phyloP scores from a whole-genome alignment of 2,797 vertebrate genomes.

The Pseudomugil gertrudae region DNA sequence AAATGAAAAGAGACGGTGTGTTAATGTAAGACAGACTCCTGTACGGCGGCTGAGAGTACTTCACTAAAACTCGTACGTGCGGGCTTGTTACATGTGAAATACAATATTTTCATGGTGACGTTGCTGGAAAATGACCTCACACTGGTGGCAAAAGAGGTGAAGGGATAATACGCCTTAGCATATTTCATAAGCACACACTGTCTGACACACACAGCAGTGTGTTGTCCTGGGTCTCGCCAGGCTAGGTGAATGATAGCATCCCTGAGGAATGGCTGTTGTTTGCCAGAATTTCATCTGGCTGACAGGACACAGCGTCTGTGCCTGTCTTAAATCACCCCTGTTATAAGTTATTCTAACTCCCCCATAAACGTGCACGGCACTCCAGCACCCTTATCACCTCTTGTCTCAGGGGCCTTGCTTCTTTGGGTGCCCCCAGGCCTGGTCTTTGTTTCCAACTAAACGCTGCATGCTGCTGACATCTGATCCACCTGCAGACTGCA shows the following conservation, averaged over 20 bases:
- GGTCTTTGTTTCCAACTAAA: conserved; percentile 64
- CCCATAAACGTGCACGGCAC: not conserved
- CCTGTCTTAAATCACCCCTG: conserved; percentile 55
- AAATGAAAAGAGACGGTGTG: conserved; percentile 24
- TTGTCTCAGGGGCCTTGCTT: conserved; percentile 25
- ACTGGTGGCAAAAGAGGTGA: not conserved
- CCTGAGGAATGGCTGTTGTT: conserved; percentile 58
- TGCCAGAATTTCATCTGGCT: conserved; percentile 45
- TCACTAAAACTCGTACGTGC: not conserved
- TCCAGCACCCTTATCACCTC: conserved; percentile 36
- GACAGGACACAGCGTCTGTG: conserved; percentile 58
- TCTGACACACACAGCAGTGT: conserved; percentile 15
- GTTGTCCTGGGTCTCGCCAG: conserved; percentile 6
- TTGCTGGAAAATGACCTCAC: not conserved
- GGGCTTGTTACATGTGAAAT: not conserved
- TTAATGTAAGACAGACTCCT: conserved; percentile 11
- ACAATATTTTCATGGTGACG: not conserved
- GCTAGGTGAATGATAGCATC: conserved; percentile 35
- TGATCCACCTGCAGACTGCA: conserved; percentile 64
- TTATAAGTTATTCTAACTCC: conserved; percentile 49
- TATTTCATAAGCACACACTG: conserved; percentile 3
- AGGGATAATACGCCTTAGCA: not conserved
- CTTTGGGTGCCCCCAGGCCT: conserved; percentile 35
- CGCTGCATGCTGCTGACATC: conserved; percentile 55
- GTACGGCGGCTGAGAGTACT: conserved; percentile 1